Base-by-base conservation (phyloP, 2,797 vertebrate species). In the Spheniscus humboldti region DNA sequence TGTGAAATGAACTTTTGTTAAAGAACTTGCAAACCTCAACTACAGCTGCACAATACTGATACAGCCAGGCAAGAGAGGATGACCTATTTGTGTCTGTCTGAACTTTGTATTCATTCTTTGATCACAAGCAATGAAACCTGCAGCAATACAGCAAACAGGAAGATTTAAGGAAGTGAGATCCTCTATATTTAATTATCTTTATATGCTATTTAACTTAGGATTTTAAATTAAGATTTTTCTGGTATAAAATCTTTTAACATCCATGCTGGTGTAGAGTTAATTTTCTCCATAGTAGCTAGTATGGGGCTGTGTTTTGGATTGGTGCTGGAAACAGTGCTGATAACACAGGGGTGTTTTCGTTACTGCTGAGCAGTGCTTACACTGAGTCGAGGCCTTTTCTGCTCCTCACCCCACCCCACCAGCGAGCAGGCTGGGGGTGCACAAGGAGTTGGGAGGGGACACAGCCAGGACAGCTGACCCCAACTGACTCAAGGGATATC, bases 1-100 rank as follows among this genome's bases (percentile, higher is more conserved):
- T 96, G 86, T 91, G 89, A 91, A 96, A 95, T 93, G 86, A 96
- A 96, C 84, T 95, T 94, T 79, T 79, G 91, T 91, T 96, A 93
- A 94, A 91, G 86, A 96, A 93, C 78, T 94, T 79, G 71, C 88
- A 89, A 96, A 88, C 68, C 76, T 66, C 85, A 52, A 85, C 86
- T 86, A 62, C 95, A 93, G 94, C 94, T 97, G 92, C 91, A 89
- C 82, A 88, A 73, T 78, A 53, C 86, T 92, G 92, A 92, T 91
- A 87, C 30, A 7, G 27, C 59, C 77, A 69, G 78, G 78, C 83
- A 88, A 67, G 84, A 83, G 82, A 91, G 14, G 73, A 53, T 88
- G 89, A 79, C 90, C 88, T 91, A 81, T 96, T 96, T 96, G 88
- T 24, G 20, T 93, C 92, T 85, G 9, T 94, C 79, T 96, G 88